These are phyloP conservation scores for Maniola jurtina DNA, from an alignment of 1,140 invertebrate species.

Conservation along the genomic window DNA sequence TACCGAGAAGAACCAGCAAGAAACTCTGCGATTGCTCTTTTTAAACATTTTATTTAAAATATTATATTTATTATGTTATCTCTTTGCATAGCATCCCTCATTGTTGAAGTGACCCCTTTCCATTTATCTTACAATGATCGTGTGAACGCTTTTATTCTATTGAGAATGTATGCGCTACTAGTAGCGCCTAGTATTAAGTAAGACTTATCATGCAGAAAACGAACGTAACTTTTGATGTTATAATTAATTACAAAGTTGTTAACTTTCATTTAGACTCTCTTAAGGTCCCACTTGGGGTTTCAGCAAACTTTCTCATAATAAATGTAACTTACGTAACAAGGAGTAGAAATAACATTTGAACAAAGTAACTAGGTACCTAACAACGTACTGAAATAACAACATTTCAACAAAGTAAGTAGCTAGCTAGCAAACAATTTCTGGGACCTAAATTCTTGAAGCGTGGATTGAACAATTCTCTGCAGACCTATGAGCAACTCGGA, in stretches of 20 bases:
- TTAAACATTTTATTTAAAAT: too few species aligned
- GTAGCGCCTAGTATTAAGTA: too few species aligned
- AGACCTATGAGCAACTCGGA: background rate
- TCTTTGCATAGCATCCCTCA: too few species aligned
- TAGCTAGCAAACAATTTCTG: background rate
- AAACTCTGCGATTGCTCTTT: too few species aligned
- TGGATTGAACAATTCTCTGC: conserved; percentile 22
- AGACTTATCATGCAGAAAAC: too few species aligned
- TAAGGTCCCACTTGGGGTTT: background rate
- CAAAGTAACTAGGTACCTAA: conserved; percentile 3
- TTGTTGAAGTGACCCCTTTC: too few species aligned
- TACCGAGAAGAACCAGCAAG: too few species aligned
- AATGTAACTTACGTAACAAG: background rate
- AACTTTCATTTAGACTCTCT: background rate
- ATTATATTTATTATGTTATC: too few species aligned
- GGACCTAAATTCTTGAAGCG: conserved; percentile 12
- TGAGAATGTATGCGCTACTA: too few species aligned
- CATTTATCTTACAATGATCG: too few species aligned
- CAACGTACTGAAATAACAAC: conserved; percentile 5
- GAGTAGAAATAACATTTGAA: conserved; percentile 5
- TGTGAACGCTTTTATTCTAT: too few species aligned
- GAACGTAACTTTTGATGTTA: background rate
- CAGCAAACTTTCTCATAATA: background rate
- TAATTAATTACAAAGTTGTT: background rate
- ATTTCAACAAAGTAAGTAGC: background rate